phyloP scores from a whole-genome alignment of 2,888 invertebrate genomes.

The Terebella lapidaria region DNA sequence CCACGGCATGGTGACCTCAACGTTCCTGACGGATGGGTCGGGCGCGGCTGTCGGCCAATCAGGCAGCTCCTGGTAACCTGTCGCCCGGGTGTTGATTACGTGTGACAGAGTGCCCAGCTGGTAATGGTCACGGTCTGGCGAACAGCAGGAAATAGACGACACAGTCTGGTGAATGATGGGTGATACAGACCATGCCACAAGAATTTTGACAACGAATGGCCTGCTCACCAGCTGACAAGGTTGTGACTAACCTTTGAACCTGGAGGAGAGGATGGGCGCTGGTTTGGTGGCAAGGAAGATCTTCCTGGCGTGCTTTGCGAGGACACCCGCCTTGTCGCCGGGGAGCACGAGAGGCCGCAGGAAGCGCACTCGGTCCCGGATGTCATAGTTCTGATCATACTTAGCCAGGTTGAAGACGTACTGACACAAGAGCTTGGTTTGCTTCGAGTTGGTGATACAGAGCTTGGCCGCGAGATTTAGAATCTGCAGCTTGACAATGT shows the following conservation, averaged over 20 bases:
- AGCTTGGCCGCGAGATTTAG: slow-evolving; percentile 92
- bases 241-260: slow-evolving; percentile 56
- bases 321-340: slow-evolving; percentile 54
- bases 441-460: slow-evolving; percentile 79
- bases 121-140: slow-evolving; percentile 73
- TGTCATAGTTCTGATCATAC: slow-evolving; percentile 96
- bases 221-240: no score
- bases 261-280: slow-evolving; percentile 80
- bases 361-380: slow-evolving; percentile 88
- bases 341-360: slow-evolving; percentile 75
- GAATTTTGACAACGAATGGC: no score
- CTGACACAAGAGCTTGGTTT: slow-evolving; percentile 79
- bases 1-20: slow-evolving; percentile 31
- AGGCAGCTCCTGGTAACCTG: slow-evolving; percentile 85
- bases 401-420: slow-evolving; percentile 90
- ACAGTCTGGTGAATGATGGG: no score
- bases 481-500: slow-evolving; percentile 91
- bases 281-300: slow-evolving; percentile 91
- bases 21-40: slow-evolving; percentile 62
- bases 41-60: slow-evolving; percentile 72
- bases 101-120: slow-evolving; percentile 94
- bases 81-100: slow-evolving; percentile 79
- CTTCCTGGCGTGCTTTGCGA: slow-evolving; percentile 69
- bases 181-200: no score
- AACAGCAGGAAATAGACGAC: background rate